Evolutionary conservation across 2,888 invertebrate species (phyloP), one percentile per base, ranked within the genome.

Genomic region (Cerceris ruficornis): DNA sequence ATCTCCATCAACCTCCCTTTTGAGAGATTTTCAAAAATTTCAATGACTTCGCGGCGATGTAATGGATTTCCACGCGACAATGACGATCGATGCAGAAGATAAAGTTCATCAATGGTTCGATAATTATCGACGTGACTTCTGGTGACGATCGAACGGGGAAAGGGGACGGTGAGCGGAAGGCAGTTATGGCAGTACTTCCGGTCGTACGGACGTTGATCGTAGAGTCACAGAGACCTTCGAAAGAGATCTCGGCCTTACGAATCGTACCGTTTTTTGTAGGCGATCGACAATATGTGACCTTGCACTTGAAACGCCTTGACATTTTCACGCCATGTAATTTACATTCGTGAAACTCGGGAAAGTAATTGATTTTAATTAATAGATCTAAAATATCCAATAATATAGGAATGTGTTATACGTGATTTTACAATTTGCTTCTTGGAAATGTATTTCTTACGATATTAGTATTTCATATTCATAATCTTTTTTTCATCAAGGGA

Each of bases 111-210:
- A 77, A 82, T 75, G 68, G 65, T 67, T 80, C 72, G 59, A 82
- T 86, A 86, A 86, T 83, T 86, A 86, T 46, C 62, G 69, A 66
- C 80, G 76, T 80, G 82, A 86, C 81, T 82, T 80, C 76, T 75
- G 76, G 69, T 64, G 72, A 59, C 73, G 69, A 52, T 68, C 62
- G 74, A 58, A 14, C 65, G 70, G 81, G 77, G 80, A 77, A 85
- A 84, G 80, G 80, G 82, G 81, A 80, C 80, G 66, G 80, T 82
- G 84, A 85, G 88, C 90, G 90, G 90, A 89, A 90, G 88, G 86
- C 87, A 83, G 87, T 89, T 90, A 90, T 89, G 88, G 87, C 87
- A 85, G 84, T 86, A 86, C 86, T 90, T 90, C 90, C 90, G 90
- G 90, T 84, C 86, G 82, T 79, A 69, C 84, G 77, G 84, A 84